phyloP scores from a whole-genome alignment of 1,140 invertebrate genomes.

The Cyphomyrmex costatus region DNA sequence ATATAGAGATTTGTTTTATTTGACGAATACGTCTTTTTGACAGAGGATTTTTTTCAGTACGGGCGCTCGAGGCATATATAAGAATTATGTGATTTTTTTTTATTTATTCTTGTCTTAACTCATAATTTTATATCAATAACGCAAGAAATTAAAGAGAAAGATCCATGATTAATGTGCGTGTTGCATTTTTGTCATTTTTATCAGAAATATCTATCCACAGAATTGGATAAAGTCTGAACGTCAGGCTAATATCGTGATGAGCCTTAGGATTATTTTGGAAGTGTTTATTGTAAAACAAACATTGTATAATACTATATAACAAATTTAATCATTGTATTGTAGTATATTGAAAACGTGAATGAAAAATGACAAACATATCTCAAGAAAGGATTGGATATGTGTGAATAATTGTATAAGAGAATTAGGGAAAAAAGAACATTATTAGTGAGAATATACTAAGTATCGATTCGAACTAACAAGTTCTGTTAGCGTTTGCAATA shows the following conservation, averaged over 20 bases:
- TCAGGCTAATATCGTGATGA: conserved; percentile 68
- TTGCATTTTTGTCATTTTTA: conserved; percentile 73
- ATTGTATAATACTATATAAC: conserved; percentile 76
- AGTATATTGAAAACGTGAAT: conserved; percentile 72
- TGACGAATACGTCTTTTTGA: conserved; percentile 40
- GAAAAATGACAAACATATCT: conserved; percentile 76
- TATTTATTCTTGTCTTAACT: conserved; percentile 66
- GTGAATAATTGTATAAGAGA: conserved; percentile 72
- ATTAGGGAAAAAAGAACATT: conserved; percentile 69
- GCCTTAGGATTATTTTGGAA: conserved; percentile 73
- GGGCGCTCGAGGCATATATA: conserved; percentile 61
- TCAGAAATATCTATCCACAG: conserved; percentile 55
- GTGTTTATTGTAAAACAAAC: conserved; percentile 78
- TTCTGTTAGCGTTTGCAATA: conserved; percentile 66
- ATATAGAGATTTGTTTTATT: conserved; percentile 75
- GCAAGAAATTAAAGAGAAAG: conserved; percentile 61
- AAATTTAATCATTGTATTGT: conserved; percentile 77
- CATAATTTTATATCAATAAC: conserved; percentile 69
- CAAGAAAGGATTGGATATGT: conserved; percentile 70
- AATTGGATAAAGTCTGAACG: conserved; percentile 69
- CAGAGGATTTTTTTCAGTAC: conserved; percentile 72
- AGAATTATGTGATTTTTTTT: conserved; percentile 68
- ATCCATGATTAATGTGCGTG: conserved; percentile 73
- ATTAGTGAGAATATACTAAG: conserved; percentile 71
- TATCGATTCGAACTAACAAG: conserved; percentile 53